Percentiles rank a stretch among this genome's conserved stretches.
phyloP scores from a whole-genome alignment of 2,797 vertebrate species.

The Halcyon chelicuti region DNA sequence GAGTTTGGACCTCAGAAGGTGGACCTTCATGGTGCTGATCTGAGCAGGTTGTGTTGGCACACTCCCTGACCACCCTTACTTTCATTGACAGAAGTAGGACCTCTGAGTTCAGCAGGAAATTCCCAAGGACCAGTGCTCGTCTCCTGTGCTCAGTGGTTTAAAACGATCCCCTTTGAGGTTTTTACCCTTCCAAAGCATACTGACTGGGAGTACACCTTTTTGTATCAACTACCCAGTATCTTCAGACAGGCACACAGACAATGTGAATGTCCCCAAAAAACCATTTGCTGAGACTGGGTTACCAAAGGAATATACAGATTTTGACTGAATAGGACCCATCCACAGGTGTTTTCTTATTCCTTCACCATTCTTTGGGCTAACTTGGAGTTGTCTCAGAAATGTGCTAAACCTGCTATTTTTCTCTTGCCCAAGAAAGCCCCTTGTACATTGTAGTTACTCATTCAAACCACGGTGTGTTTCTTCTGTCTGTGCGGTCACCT shows the following conservation, averaged over 20 bases:
- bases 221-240: background rate
- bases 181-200: background rate
- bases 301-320: background rate
- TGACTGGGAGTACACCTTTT: background rate
- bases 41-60: background rate
- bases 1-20: background rate
- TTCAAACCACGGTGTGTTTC: background rate
- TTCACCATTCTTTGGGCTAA: background rate
- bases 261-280: background rate
- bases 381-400: background rate
- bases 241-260: background rate
- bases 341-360: background rate
- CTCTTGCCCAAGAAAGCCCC: background rate
- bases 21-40: background rate
- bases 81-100: background rate
- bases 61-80: background rate
- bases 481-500: background rate
- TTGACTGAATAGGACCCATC: background rate
- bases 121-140: background rate
- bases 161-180: background rate
- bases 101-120: background rate
- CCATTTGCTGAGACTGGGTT: background rate
- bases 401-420: background rate
- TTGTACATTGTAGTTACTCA: background rate
- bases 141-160: background rate